Evolutionary conservation across 1,140 invertebrate genomes (phyloP).

Genomic region (Brachionus koreanus): DNA sequence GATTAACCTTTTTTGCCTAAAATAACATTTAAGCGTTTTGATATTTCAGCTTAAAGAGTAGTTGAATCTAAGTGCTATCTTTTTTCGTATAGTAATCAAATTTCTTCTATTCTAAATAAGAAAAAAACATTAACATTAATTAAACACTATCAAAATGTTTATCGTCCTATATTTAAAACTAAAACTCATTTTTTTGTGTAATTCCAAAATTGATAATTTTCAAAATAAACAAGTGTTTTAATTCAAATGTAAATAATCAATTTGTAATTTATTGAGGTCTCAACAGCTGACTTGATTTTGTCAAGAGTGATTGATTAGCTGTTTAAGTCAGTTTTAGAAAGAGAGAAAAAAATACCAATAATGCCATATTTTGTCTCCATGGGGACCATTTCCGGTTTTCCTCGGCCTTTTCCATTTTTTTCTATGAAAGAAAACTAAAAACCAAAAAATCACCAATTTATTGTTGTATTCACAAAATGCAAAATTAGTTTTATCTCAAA

Average conservation of each 20-base stretch:
- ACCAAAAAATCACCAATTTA: too few species aligned
- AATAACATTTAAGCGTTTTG: conserved; percentile 4
- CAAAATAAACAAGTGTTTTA: conserved; percentile 19
- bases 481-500: too few species aligned
- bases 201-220: background rate
- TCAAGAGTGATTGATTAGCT: background rate
- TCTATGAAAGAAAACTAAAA: too few species aligned
- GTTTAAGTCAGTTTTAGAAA: too few species aligned
- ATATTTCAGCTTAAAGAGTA: background rate
- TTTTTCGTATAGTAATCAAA: conserved; percentile 6
- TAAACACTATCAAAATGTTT: background rate
- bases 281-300: background rate
- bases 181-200: background rate
- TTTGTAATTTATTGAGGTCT: conserved; percentile 19
- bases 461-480: too few species aligned
- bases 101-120: background rate
- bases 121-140: conserved; percentile 23
- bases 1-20: background rate
- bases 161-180: conserved; percentile 2
- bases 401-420: too few species aligned
- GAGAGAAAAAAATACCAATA: too few species aligned
- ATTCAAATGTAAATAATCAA: conserved; percentile 19
- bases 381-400: too few species aligned
- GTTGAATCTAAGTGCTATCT: background rate
- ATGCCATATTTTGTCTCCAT: too few species aligned